Evolutionary conservation across 92 coral and sea anemone genomes (phyloP).

Genomic region (Zoanthus solanderi): DNA sequence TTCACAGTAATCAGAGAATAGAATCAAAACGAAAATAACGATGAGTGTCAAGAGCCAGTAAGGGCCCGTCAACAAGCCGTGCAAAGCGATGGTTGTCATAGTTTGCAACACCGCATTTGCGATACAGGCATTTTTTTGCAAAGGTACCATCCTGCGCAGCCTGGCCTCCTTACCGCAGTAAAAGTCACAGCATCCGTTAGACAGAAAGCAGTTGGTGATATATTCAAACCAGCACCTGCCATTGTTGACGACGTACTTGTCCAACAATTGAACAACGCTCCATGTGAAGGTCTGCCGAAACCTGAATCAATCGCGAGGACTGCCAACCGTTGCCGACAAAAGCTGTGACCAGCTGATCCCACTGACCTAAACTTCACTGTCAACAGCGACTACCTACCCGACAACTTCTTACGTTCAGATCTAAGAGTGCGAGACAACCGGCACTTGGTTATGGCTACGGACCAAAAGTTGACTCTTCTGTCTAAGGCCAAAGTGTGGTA

Average conservation of each 20-base stretch:
- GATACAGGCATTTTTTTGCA: too few species aligned
- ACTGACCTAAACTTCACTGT: too few species aligned
- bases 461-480: not conserved
- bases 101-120: too few species aligned
- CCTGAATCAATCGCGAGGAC: not conserved
- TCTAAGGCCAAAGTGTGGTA: too few species aligned
- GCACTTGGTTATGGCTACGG: not conserved
- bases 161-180: slow-evolving; percentile 1
- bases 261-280: not conserved
- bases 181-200: not conserved
- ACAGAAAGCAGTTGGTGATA: not conserved
- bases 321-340: not conserved
- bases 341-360: not conserved
- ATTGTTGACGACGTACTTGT: not conserved
- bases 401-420: not conserved
- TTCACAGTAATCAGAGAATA: too few species aligned
- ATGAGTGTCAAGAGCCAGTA: too few species aligned
- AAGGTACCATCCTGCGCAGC: not conserved
- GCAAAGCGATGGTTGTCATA: too few species aligned
- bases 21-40: too few species aligned
- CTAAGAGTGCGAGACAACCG: too few species aligned
- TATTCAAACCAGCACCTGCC: slow-evolving; percentile 13
- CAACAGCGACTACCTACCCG: not conserved
- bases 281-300: not conserved
- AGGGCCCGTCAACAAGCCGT: too few species aligned